phyloP scores from a whole-genome alignment of 2,113 vertebrate genomes.

The Rhinogobius similis region DNA sequence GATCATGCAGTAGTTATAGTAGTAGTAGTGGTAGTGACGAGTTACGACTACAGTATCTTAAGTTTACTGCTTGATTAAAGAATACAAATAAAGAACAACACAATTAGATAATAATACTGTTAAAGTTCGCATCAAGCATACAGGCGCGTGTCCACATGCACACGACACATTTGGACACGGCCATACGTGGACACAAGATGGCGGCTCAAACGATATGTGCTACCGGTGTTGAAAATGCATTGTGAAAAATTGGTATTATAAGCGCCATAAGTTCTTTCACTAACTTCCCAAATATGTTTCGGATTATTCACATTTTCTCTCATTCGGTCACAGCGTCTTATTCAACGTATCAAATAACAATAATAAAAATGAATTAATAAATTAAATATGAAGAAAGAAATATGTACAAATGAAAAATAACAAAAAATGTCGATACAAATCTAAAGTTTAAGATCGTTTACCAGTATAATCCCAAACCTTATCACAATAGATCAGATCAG shows the following conservation, averaged over 20 bases:
- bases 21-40: slow-evolving; percentile 24
- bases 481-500: slow-evolving; percentile 36
- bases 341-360: slow-evolving; percentile 35
- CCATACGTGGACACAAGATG: slow-evolving; percentile 47
- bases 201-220: slow-evolving; percentile 65
- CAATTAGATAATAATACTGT: slow-evolving; percentile 73
- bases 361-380: slow-evolving; percentile 50
- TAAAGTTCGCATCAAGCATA: slow-evolving; percentile 63
- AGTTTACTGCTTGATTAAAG: slow-evolving; percentile 50
- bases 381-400: slow-evolving; percentile 50
- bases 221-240: slow-evolving; percentile 63
- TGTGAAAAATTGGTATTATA: slow-evolving; percentile 31
- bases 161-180: slow-evolving; percentile 40
- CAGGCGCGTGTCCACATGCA: slow-evolving; percentile 50
- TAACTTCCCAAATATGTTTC: background rate
- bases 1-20: slow-evolving; percentile 64
- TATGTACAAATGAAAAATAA: slow-evolving; percentile 62
- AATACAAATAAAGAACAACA: slow-evolving; percentile 72
- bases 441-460: slow-evolving; percentile 61
- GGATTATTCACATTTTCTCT: slow-evolving; percentile 19
- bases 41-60: slow-evolving; percentile 51
- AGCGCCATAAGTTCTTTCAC: background rate
- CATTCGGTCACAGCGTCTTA: slow-evolving; percentile 25
- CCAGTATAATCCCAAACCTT: slow-evolving; percentile 49
- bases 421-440: slow-evolving; percentile 45